Evolutionary conservation across 2,888 invertebrate species (phyloP).

Genomic region (Himalopsyche japonica): DNA sequence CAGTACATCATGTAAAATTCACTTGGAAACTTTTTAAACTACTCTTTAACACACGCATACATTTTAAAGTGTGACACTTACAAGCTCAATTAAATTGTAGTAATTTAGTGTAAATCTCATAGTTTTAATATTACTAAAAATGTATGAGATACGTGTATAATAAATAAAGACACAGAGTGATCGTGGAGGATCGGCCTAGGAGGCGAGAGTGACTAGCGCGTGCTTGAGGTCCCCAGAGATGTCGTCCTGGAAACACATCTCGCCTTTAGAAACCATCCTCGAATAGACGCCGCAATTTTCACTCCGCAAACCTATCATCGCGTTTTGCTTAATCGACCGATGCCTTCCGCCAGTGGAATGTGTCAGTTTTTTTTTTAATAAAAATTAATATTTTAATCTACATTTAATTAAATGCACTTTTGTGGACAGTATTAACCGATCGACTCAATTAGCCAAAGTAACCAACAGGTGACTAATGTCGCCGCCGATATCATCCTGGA

Average conservation of each 20-base stretch:
- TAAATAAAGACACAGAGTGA: background rate
- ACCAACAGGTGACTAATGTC: conserved; percentile 69
- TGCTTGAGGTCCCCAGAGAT: conserved; percentile 66
- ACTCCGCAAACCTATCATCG: conserved; percentile 22
- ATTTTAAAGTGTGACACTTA: background rate
- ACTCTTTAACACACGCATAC: background rate
- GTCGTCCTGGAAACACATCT: conserved; percentile 66
- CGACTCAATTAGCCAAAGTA: conserved; percentile 63
- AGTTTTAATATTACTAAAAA: background rate
- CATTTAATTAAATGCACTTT: background rate
- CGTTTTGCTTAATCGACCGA: background rate
- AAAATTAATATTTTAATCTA: background rate
- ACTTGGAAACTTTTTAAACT: background rate
- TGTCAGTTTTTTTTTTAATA: background rate
- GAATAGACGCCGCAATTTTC: background rate
- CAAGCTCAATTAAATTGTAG: background rate
- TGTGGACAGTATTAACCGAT: background rate
- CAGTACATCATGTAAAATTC: background rate
- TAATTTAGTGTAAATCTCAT: background rate
- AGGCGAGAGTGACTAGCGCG: conserved; percentile 65
- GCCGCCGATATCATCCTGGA: conserved; percentile 71
- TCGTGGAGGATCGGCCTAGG: background rate
- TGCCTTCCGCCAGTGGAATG: background rate
- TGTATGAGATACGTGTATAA: background rate
- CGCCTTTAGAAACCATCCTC: conserved; percentile 12